Base-by-base conservation (phyloP, 2,113 vertebrate genomes). In the Chinchilla lanigera region DNA sequence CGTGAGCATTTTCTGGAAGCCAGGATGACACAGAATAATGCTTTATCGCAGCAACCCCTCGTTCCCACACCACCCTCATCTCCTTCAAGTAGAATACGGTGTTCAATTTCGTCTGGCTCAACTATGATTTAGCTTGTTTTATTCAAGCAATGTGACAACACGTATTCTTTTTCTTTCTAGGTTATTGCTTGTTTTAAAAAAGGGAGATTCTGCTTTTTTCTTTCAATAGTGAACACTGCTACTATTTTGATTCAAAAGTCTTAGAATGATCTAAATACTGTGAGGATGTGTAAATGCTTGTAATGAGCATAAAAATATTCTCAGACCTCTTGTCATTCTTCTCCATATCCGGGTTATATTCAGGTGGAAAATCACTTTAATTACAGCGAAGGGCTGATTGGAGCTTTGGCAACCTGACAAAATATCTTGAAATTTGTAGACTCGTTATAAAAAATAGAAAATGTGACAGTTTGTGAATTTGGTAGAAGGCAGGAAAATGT, bases 321-420 rank as follows among this genome's bases (percentile, higher is more conserved):
- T 96, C 83, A 71, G 89, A 35, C 83, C 96, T 82, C 84, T 93
- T 88, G 71, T 58, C 78, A 95, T 89, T 97, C 96, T 89, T 98
- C 81, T 94, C 86, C 41, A 89, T 89, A 90, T 95, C 86, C 89
- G 86, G 58, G 82, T 86, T 98, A 84, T 94, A 96, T 94, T 97
- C 69, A n/a, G 97, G 96, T 96, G 92, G 96, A 97, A 98, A 98
- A 97, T 93, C 95, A 95, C 96, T 98, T 94, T 97, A 98, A 98
- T 97, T 98, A 97, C 35, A 20, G 90, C 92, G 97, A 98, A 92
- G 80, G 90, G 93, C 81, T 77, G 88, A 77, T 52, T 96, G 97
- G 97, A 97, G 65, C 92, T 95, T 94, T 97, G 96, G 97, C 96
- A 97, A 26, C 84, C 80, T 38, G 30, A 75, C 56, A 92, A 97